Base-by-base conservation (phyloP, 2,888 invertebrate genomes). In the Hypolimnas misippus region DNA sequence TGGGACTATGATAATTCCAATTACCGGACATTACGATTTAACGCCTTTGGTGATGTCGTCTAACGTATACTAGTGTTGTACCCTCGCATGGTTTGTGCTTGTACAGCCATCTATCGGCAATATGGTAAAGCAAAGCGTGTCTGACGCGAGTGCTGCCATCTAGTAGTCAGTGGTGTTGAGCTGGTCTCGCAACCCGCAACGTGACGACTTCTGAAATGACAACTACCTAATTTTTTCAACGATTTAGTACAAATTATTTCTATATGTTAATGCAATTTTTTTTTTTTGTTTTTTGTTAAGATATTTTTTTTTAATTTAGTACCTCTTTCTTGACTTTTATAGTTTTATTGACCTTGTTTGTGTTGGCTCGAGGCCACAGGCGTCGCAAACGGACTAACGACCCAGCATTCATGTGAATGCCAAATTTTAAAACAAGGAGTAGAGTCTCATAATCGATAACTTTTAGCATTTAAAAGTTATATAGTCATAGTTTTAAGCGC, bases 381-480 rank as follows among this genome's bases (percentile, higher is more conserved):
- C 25, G 25, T 29, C 49, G 25, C 25, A 14, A 29, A 29, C 29
- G 49, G 25, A 25, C 29, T 2, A 7, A 25, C 49, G 14, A 49
- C 25, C 49, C 49, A 14, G 49, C 49, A 49, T 49, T 49, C 49
- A n/a, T 29, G 25, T 14, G 49, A 49, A 62, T 51, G 46, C 38
- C 21, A 62, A 46, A 29, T 33, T 35, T 65, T 67, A 70, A 64
- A 58, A 58, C 54, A 69, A 76, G 78, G 77, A 67, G 71, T 70
- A 67, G 84, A 86, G 83, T 86, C 86, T 86, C 86, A 84, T 77
- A 74, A 76, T 77, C 70, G 72, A 59, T 79, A 77, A 75, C 66
- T 73, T 71, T 72, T 77, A 74, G 75, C 76, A 74, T 77, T 77
- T 70, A 57, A 69, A 77, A 73, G 66, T 76, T 74, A 72, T 73